Base-by-base conservation (phyloP, 2,888 invertebrate species). In the Leptinotarsa haldemani region DNA sequence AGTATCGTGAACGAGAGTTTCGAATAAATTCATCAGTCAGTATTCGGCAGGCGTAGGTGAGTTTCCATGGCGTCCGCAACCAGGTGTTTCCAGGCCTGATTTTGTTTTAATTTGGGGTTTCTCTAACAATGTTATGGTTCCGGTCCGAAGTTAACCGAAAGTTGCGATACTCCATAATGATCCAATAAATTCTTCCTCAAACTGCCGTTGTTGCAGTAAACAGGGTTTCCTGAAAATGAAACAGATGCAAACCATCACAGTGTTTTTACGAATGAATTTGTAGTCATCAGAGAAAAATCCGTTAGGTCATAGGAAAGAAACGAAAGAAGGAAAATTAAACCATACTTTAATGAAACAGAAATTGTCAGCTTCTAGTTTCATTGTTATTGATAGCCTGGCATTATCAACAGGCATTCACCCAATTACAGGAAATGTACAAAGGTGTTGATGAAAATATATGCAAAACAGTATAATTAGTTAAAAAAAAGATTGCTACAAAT, bases 161-260 rank as follows among this genome's bases (percentile, higher is more conserved):
- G 40, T 67, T 65, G 64, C 61, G 53, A 18, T 69, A 61, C n/a
- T 48, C 50, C 61, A 25, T 64, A 68, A 63, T 52, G 25, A 50
- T 56, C 48, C 52, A 22, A 56, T 70, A n/a, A 50, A 25, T 25
- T 25, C 3, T 64, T 64, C 22, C 15, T 61, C 12, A 61, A 61
- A 22, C 25, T 15, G 20, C 20, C 20, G 25, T 7, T n/a, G 20
- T 20, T 22, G 16, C 61, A 22, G 25, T 16, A 13, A 22, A 61
- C 61, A 61, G 20, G 25, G 22, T 61, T 61, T 15, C 61, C 61
- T 15, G 25, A 18, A 61, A 61, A 22, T 61, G 61, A 61, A 61
- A 61, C 25, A 22, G 25, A 61, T 61, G 40, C 40, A 40, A 40
- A 40, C 1, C 2, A 40, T 9, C 40, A 40, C 40, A 40, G 9